Evolutionary conservation across 2,113 vertebrate species (phyloP).

Genomic region (Elgaria multicarinata): DNA sequence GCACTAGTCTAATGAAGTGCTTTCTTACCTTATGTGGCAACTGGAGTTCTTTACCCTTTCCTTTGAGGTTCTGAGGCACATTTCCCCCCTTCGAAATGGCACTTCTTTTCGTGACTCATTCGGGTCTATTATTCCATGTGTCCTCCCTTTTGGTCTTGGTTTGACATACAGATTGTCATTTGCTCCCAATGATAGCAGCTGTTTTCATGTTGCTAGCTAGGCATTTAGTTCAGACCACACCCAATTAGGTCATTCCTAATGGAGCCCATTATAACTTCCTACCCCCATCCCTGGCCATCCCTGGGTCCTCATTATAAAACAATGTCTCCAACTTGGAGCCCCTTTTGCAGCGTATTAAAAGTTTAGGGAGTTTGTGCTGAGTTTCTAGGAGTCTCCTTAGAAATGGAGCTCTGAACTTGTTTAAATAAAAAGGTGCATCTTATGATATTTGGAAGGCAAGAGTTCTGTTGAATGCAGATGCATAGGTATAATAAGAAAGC

Average conservation of each 20-base stretch:
- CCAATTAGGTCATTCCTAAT: too few species aligned
- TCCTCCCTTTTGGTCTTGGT: neutral
- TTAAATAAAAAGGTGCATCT: neutral
- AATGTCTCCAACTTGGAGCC: neutral
- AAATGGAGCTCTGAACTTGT: neutral
- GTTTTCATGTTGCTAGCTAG: too few species aligned
- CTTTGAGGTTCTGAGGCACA: neutral
- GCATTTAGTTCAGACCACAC: too few species aligned
- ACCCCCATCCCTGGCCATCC: too few species aligned
- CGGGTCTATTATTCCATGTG: neutral
- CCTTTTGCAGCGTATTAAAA: neutral
- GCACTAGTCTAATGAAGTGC: neutral
- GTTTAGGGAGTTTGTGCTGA: neutral
- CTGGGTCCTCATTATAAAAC: neutral
- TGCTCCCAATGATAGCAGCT: too few species aligned
- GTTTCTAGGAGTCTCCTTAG: neutral
- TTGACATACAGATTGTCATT: too few species aligned
- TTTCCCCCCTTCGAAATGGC: neutral
- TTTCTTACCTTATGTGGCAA: neutral
- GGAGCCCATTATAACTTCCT: neutral
- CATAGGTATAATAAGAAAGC: neutral
- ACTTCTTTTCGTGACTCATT: neutral
- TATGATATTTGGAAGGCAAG: conserved; percentile 11
- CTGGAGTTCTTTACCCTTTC: neutral
- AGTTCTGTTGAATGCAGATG: neutral